Conservation (phyloP, 2,113 vertebrate genomes). For the Osmerus mordax region DNA sequence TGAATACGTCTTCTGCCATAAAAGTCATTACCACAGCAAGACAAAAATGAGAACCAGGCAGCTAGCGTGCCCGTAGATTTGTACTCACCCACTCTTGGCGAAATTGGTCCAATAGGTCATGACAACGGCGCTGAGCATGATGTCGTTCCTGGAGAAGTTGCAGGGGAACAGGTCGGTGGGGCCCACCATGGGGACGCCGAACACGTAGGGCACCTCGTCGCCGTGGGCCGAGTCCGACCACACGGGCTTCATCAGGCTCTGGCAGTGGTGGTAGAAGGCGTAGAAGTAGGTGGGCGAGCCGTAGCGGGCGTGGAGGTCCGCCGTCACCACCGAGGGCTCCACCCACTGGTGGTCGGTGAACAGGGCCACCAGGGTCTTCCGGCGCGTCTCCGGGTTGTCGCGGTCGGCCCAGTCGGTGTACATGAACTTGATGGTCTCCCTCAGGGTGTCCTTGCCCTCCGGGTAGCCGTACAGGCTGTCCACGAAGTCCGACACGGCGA, state of each 20-base stretch:
- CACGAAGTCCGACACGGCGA: slow-evolving; percentile 96
- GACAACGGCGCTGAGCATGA: slow-evolving; percentile 97
- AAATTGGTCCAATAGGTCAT: slow-evolving; percentile 99
- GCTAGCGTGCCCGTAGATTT: background rate
- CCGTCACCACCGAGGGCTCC: slow-evolving; percentile 93
- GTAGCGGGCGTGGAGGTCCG: slow-evolving; percentile 93
- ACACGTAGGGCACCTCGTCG: slow-evolving; percentile 97
- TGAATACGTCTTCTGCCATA: background rate
- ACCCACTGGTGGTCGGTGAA: slow-evolving; percentile 99
- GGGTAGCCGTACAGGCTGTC: slow-evolving; percentile 97
- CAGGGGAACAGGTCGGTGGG: slow-evolving; percentile 97
- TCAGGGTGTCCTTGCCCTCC: slow-evolving; percentile 93
- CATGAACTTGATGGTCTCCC: slow-evolving; percentile 99
- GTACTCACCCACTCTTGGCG: slow-evolving; percentile 95
- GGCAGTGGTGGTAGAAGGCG: slow-evolving; percentile 99
- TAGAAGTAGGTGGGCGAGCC: slow-evolving; percentile 98
- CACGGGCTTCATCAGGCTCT: slow-evolving; percentile 98
- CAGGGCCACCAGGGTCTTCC: slow-evolving; percentile 95
- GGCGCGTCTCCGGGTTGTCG: slow-evolving; percentile 94
- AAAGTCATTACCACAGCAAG: background rate
- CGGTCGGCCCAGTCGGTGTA: slow-evolving; percentile 99
- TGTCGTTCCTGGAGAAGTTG: slow-evolving; percentile 97
- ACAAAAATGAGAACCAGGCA: background rate
- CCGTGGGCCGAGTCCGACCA: slow-evolving; percentile 97
- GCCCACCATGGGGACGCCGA: slow-evolving; percentile 94